Evolutionary conservation across 2,888 invertebrate genomes (phyloP).

Genomic region (Eristalinus aeneus): DNA sequence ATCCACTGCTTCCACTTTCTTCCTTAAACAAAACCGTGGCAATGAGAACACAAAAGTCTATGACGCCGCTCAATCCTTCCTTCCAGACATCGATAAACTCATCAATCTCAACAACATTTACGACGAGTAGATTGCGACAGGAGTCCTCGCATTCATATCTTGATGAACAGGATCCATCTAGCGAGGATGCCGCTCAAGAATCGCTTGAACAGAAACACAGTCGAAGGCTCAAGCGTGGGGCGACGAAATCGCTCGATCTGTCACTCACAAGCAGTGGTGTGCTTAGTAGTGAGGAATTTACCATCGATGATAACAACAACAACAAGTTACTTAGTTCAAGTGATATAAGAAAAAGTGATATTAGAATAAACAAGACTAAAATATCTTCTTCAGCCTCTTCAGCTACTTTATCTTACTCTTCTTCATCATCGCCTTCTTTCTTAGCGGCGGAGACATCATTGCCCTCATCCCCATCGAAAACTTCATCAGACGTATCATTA

Average conservation of each 20-base stretch:
- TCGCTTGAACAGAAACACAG: constrained; percentile 25
- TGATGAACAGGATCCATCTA: constrained; percentile 45
- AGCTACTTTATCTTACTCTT: constrained; percentile 31
- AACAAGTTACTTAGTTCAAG: constrained; percentile 72
- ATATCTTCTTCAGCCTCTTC: constrained; percentile 54
- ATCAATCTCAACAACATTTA: constrained; percentile 1
- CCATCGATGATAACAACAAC: constrained; percentile 56
- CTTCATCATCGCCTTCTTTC: constrained; percentile 57
- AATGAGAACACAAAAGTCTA: constrained; percentile 45
- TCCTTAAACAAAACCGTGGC: constrained; percentile 27
- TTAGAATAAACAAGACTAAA: constrained; percentile 73
- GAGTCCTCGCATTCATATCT: constrained; percentile 43
- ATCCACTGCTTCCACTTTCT: constrained; percentile 6
- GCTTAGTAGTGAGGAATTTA: constrained; percentile 56
- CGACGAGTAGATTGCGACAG: constrained; percentile 41
- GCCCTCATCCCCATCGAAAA: constrained; percentile 76
- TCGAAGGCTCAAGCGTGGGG: constrained; percentile 42
- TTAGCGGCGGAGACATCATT: constrained; percentile 74
- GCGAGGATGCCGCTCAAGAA: constrained; percentile 50
- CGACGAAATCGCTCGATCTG: constrained; percentile 47
- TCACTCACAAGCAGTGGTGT: constrained; percentile 49
- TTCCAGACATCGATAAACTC: constrained; percentile 32
- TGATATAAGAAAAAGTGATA: constrained; percentile 74
- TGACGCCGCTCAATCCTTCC: constrained; percentile 39
- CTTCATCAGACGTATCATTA: constrained; percentile 36